These are phyloP conservation scores for Ahaetulla prasina DNA, from an alignment of 2,113 vertebrate species.

Conservation along the genomic window DNA sequence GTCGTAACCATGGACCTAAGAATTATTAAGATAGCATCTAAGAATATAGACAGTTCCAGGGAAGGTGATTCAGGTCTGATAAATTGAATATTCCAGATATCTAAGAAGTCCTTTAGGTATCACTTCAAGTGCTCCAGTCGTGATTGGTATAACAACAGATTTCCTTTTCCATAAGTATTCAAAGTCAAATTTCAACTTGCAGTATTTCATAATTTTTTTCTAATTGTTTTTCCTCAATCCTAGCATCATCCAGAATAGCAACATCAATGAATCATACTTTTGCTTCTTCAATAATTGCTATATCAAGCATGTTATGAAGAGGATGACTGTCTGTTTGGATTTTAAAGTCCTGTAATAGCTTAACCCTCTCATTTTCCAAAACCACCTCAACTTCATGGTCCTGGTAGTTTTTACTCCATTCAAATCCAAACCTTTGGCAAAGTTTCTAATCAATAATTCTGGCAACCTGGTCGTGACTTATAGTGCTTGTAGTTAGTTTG, in stretches of 20 bases:
- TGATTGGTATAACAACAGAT: not conserved
- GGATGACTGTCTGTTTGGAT: not conserved
- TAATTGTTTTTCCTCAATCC: not conserved
- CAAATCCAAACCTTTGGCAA: not conserved
- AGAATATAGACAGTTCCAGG: not conserved
- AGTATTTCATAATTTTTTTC: not conserved
- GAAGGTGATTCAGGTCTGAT: not conserved
- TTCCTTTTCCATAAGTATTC: not conserved
- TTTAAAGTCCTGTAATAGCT: not conserved
- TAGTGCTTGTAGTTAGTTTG: not conserved
- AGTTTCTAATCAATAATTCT: not conserved
- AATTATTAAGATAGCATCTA: not conserved
- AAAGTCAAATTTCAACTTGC: not conserved
- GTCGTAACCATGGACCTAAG: not conserved
- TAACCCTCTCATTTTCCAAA: not conserved
- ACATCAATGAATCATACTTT: not conserved
- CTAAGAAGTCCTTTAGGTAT: not conserved
- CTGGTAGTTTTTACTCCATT: not conserved
- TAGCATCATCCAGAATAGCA: not conserved
- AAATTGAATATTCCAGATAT: not conserved
- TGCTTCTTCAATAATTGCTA: not conserved
- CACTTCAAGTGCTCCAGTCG: not conserved
- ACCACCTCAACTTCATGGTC: not conserved
- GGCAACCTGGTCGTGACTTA: not conserved
- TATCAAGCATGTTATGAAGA: not conserved